Percentiles rank a stretch among this genome's conserved stretches.
These are phyloP conservation scores for Protosalanx chinensis DNA, from an alignment of 2,797 vertebrate species.

Conservation along the genomic window DNA sequence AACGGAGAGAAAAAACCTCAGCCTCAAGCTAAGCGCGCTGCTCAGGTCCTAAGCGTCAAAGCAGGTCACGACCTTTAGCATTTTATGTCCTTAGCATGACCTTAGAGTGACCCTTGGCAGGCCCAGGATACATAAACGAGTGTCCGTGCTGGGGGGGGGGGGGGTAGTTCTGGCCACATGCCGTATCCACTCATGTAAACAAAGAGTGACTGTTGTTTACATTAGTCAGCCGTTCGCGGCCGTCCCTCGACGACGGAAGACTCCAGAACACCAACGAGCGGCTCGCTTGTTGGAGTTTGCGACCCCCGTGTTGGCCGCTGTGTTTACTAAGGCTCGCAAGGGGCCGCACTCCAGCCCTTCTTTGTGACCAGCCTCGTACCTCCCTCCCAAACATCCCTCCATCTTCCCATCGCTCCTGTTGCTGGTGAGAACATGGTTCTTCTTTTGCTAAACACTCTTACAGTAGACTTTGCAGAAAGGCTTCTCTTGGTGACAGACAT, in stretches of 20 bases:
- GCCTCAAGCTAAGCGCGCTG: not conserved
- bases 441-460: not conserved
- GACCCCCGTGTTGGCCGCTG: conserved; percentile 24
- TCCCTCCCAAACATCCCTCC: not conserved
- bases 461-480: too few species aligned
- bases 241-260: conserved; percentile 15
- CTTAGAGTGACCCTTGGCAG: conserved; percentile 25
- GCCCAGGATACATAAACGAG: conserved; percentile 45
- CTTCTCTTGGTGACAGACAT: not conserved
- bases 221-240: not conserved
- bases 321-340: conserved; percentile 15
- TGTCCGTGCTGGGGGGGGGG: conserved; percentile 24
- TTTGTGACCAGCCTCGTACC: not conserved
- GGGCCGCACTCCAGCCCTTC: not conserved
- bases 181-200: conserved; percentile 44
- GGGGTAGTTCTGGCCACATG: conserved; percentile 31
- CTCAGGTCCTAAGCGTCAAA: conserved; percentile 49
- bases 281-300: conserved; percentile 23
- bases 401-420: not conserved
- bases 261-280: conserved; percentile 14
- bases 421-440: not conserved
- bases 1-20: conserved; percentile 37
- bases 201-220: conserved; percentile 48
- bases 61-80: conserved; percentile 44
- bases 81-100: conserved; percentile 49